A percentile compares a stretch with the other conserved stretches of the same genome.
phyloP scores from a whole-genome alignment of 1,140 invertebrate genomes.

The Elysia chlorotica region DNA sequence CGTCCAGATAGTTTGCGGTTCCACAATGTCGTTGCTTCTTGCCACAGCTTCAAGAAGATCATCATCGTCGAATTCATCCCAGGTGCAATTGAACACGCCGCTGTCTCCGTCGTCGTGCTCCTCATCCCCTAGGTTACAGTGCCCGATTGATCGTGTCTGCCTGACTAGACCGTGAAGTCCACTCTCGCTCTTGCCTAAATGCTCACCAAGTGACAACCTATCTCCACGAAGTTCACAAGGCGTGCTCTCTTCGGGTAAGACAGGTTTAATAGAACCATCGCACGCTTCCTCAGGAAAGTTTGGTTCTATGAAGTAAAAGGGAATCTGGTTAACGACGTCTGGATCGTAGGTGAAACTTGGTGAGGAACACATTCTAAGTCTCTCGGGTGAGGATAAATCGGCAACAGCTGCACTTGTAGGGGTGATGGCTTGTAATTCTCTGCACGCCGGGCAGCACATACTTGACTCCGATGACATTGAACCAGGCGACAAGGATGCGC shows the following conservation, averaged over 20 bases:
- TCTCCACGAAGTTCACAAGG: background rate
- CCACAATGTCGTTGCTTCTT: too few relatives aligned
- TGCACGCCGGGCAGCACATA: background rate
- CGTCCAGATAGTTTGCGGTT: too few relatives aligned
- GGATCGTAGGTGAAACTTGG: slow-evolving; percentile 6
- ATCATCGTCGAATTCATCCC: too few relatives aligned
- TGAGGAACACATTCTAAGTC: slow-evolving; percentile 1
- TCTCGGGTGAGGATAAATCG: background rate
- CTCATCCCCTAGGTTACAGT: background rate
- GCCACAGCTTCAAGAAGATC: too few relatives aligned
- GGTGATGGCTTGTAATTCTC: background rate
- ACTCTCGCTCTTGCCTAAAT: background rate
- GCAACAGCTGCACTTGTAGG: background rate
- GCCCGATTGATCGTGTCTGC: too few relatives aligned
- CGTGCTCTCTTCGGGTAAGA: background rate
- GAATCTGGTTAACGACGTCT: background rate
- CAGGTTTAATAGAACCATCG: too few relatives aligned
- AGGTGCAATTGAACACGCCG: too few relatives aligned
- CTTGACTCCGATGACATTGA: background rate
- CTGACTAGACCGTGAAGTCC: too few relatives aligned
- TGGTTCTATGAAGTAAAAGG: slow-evolving; percentile 4
- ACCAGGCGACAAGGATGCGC: background rate
- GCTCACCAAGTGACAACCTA: background rate
- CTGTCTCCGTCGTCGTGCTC: background rate
- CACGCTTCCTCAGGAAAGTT: too few relatives aligned